phyloP scores from a whole-genome alignment of 2,888 invertebrate genomes.

The Drosophila mettleri region DNA sequence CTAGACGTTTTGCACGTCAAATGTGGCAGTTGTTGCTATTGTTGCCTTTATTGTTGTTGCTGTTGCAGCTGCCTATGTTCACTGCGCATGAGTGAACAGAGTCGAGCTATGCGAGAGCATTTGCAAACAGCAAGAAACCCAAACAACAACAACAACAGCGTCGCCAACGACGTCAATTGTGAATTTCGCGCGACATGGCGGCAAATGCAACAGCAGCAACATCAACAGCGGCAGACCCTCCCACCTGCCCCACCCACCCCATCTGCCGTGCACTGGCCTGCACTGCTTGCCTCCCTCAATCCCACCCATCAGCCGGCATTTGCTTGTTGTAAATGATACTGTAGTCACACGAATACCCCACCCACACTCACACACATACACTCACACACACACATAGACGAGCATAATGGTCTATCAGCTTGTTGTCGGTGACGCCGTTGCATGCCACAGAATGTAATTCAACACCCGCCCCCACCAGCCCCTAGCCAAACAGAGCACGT shows the following conservation, averaged over 20 bases:
- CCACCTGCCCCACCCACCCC: neutral
- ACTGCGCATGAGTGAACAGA: conserved; percentile 78
- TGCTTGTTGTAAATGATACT: conserved; percentile 74
- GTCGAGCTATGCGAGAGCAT: conserved; percentile 41
- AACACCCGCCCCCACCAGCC: conserved; percentile 3
- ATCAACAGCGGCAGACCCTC: conserved; percentile 29
- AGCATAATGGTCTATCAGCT: conserved; percentile 7
- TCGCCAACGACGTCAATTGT: conserved; percentile 71
- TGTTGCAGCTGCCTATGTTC: conserved; percentile 55
- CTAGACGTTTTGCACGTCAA: conserved; percentile 79
- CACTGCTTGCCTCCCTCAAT: neutral
- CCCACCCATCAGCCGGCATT: conserved; percentile 40
- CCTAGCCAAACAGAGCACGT: conserved; percentile 20
- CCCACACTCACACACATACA: conserved; percentile 23
- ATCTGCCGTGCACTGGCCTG: neutral
- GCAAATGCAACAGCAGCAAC: conserved; percentile 61
- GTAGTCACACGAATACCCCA: conserved; percentile 61
- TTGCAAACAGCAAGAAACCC: conserved; percentile 14
- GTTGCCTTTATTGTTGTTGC: conserved; percentile 24
- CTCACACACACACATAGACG: conserved; percentile 14
- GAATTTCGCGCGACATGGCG: conserved; percentile 74
- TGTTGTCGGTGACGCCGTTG: conserved; percentile 28
- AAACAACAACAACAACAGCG: conserved; percentile 19
- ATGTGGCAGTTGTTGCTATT: conserved; percentile 48
- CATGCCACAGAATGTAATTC: conserved; percentile 59